phyloP scores from a whole-genome alignment of 1,140 invertebrate species.

The Eupeodes corollae region DNA sequence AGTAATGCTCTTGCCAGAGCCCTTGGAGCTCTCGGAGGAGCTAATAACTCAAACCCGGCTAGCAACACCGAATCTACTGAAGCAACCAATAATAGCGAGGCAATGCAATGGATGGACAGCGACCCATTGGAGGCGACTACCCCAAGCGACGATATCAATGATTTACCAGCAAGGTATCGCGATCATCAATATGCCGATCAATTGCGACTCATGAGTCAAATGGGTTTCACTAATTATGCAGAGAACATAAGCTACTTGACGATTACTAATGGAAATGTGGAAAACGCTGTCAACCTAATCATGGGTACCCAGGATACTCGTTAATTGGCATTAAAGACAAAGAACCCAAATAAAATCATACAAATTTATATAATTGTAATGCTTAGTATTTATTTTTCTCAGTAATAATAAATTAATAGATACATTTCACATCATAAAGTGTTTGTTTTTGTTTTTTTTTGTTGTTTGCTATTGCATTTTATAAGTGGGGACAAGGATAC shows the following conservation, averaged over 20 bases:
- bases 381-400: neutral
- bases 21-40: neutral
- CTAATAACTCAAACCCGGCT: neutral
- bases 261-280: constrained; percentile 72
- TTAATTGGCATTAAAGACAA: too few species aligned
- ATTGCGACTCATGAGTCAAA: constrained; percentile 70
- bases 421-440: constrained; percentile 4
- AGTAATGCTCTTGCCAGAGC: constrained; percentile 4
- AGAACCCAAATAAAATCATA: too few species aligned
- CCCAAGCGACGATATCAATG: constrained; percentile 21
- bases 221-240: constrained; percentile 78
- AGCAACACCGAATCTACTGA: constrained; percentile 5
- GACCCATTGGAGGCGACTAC: neutral
- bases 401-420: constrained; percentile 2
- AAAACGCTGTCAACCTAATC: constrained; percentile 73
- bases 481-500: constrained; percentile 6
- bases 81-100: neutral
- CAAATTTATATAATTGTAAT: constrained; percentile 12
- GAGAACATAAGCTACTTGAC: constrained; percentile 73
- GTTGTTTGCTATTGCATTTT: neutral
- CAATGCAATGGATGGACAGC: neutral
- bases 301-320: constrained; percentile 40
- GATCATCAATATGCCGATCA: constrained; percentile 42
- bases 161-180: constrained; percentile 24
- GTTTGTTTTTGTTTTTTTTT: neutral